Evolutionary conservation across 2,113 vertebrate genomes (phyloP).

Genomic region (Pelusios castaneus): DNA sequence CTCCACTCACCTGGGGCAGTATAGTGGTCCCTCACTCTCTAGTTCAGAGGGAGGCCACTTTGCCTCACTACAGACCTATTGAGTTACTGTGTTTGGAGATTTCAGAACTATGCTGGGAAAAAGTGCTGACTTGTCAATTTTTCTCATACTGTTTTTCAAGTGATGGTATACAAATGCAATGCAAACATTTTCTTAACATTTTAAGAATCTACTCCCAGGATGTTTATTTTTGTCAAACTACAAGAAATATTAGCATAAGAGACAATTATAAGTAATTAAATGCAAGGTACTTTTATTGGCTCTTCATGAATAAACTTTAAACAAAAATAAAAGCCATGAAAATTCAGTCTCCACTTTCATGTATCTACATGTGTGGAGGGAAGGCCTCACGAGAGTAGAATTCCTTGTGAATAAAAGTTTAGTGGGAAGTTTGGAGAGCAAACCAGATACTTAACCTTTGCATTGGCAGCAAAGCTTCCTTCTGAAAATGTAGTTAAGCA

Average conservation of each 20-base stretch:
- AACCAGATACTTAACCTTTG: slow-evolving; percentile 38
- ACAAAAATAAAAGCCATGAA: slow-evolving; percentile 24
- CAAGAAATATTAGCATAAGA: slow-evolving; percentile 1
- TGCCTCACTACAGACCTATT: background rate
- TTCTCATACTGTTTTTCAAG: background rate
- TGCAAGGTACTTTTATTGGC: background rate
- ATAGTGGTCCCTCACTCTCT: too few relatives aligned
- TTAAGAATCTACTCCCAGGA: slow-evolving; percentile 9
- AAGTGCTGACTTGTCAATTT: background rate
- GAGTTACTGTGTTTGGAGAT: background rate
- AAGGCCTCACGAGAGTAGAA: slow-evolving; percentile 31
- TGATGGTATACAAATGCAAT: background rate
- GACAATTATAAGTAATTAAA: slow-evolving; percentile 20
- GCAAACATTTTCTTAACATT: background rate
- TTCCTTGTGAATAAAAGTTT: slow-evolving; percentile 40
- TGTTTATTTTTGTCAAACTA: background rate
- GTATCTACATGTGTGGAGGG: background rate
- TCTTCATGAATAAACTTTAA: slow-evolving; percentile 22
- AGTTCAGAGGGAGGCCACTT: background rate
- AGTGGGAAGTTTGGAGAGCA: slow-evolving; percentile 42
- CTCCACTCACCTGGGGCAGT: too few relatives aligned
- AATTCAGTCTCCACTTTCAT: background rate
- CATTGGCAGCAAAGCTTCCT: slow-evolving; percentile 26
- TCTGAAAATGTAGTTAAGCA: background rate
- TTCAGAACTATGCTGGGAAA: background rate